Evolutionary conservation across 2,888 invertebrate species (phyloP).

Genomic region (Labia minor): DNA sequence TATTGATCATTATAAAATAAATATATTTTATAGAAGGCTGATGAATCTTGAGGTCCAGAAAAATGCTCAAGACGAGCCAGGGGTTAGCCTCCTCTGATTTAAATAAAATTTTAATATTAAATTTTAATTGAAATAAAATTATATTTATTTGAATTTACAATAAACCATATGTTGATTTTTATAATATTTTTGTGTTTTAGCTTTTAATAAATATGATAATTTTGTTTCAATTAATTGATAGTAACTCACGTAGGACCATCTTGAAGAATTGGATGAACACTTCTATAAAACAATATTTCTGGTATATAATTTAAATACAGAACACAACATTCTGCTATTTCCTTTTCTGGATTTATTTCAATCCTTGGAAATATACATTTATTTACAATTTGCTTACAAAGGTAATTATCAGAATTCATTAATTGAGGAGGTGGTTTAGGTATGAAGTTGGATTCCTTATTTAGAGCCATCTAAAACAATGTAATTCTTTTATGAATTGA

Average conservation of each 20-base stretch:
- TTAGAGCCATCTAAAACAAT: not conserved
- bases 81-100: too few relatives aligned
- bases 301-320: not conserved
- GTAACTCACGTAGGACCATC: conserved; percentile 26
- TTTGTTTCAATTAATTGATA: not conserved
- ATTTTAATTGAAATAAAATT: too few relatives aligned
- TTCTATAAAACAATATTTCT: conserved; percentile 23
- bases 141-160: not conserved
- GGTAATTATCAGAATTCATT: not conserved
- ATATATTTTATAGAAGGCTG: too few relatives aligned
- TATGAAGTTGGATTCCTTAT: not conserved
- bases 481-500: too few relatives aligned
- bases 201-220: not conserved
- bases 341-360: not conserved
- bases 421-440: not conserved
- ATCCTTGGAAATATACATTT: not conserved
- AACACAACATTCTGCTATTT: not conserved
- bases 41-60: too few relatives aligned
- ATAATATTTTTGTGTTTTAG: conserved; percentile 13
- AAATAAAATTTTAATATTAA: too few relatives aligned
- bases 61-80: too few relatives aligned
- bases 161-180: not conserved
- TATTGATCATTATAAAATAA: too few relatives aligned
- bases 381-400: not conserved
- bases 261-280: conserved; percentile 25